Percentiles rank a stretch among this genome's conserved stretches.
phyloP scores from a whole-genome alignment of 2,888 invertebrate genomes.

The Noctua janthina region DNA sequence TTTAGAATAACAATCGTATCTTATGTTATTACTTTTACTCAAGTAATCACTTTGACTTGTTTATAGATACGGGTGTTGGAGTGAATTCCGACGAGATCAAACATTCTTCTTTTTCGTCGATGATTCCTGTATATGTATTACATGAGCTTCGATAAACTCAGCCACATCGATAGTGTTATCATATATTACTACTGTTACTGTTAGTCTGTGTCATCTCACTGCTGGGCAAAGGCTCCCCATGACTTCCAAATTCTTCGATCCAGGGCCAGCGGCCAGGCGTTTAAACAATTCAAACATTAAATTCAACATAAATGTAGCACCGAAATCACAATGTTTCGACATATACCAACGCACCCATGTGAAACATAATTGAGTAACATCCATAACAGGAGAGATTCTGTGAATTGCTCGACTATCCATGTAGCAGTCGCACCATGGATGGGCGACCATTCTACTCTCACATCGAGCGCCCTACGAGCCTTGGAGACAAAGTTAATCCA shows the following conservation, averaged over 20 bases:
- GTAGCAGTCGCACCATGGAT: background rate
- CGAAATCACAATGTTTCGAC: background rate
- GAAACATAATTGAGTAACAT: background rate
- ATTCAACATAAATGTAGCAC: background rate
- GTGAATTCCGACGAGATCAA: background rate
- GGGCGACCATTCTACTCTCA: background rate
- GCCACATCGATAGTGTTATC: too few relatives aligned
- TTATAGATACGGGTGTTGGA: too few relatives aligned
- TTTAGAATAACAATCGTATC: too few relatives aligned
- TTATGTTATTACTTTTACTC: too few relatives aligned
- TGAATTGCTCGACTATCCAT: background rate
- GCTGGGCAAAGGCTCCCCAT: too few relatives aligned
- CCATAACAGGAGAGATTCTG: background rate
- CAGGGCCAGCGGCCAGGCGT: too few relatives aligned
- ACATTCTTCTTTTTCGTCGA: background rate
- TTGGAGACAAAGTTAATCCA: background rate
- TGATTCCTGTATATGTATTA: background rate
- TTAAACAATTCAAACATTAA: too few relatives aligned
- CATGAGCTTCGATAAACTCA: background rate
- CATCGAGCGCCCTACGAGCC: background rate
- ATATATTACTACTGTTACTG: background rate
- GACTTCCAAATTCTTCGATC: too few relatives aligned
- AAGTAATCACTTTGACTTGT: too few relatives aligned
- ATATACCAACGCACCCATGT: background rate
- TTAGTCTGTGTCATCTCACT: too few relatives aligned